These are phyloP conservation scores for Leptopilina drosophilae DNA, from an alignment of 2,888 invertebrate genomes.

Conservation along the genomic window DNA sequence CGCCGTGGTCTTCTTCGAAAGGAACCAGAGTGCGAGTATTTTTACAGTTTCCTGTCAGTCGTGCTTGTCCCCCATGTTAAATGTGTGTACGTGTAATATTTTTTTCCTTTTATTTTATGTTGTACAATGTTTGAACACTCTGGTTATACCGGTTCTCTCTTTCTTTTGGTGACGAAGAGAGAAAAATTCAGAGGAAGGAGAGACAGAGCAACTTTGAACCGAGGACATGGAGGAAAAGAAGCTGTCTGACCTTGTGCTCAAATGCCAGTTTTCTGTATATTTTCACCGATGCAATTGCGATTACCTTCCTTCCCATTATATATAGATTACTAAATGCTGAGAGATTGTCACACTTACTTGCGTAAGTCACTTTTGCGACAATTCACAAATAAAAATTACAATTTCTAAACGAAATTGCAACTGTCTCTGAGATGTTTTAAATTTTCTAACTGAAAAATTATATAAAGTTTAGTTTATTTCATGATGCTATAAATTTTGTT, in stretches of 20 bases:
- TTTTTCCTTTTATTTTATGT: slow-evolving; percentile 20
- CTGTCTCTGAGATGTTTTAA: no score
- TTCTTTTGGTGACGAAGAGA: slow-evolving; percentile 50
- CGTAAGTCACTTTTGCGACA: slow-evolving; percentile 54
- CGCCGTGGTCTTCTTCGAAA: slow-evolving; percentile 28
- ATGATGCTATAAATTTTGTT: no score
- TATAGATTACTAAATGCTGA: no score
- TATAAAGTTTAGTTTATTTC: no score
- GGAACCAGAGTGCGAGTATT: slow-evolving; percentile 47
- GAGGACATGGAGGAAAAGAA: slow-evolving; percentile 48
- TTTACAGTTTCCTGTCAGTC: slow-evolving; percentile 57
- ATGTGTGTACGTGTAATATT: background rate
- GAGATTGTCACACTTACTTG: slow-evolving; percentile 24
- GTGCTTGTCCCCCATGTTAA: slow-evolving; percentile 6
- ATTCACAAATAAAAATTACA: slow-evolving; percentile 57
- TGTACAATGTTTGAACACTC: slow-evolving; percentile 39
- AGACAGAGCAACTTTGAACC: slow-evolving; percentile 12
- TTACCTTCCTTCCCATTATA: background rate
- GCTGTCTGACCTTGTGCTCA: slow-evolving; percentile 64
- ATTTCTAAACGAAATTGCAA: background rate
- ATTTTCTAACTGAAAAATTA: no score
- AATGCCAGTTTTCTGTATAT: slow-evolving; percentile 63
- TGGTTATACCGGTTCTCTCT: slow-evolving; percentile 52
- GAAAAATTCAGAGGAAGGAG: background rate
- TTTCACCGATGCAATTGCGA: slow-evolving; percentile 26